Percentiles rank a stretch among this genome's conserved stretches.
These are phyloP conservation scores for Mionectes olivaceus DNA, from an alignment of 2,797 vertebrate genomes.

Conservation along the genomic window DNA sequence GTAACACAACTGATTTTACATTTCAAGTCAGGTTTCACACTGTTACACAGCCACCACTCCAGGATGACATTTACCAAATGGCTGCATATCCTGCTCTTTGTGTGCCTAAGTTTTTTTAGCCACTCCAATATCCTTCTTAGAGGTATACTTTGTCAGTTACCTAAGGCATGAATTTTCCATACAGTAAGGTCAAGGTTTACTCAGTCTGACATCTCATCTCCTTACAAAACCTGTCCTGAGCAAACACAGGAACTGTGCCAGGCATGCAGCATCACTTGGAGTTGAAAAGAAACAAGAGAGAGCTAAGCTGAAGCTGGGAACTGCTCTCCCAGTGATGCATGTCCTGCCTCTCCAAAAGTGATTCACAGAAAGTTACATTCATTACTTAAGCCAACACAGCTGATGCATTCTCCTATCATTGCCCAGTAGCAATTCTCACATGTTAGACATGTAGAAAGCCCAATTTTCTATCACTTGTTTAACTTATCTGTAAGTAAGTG, in stretches of 20 bases:
- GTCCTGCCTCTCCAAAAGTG: not conserved
- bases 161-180: not conserved
- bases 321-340: not conserved
- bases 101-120: not conserved
- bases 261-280: accelerated
- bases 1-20: conserved; percentile 20
- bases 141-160: not conserved
- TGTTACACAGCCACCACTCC: not conserved
- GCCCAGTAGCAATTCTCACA: not conserved
- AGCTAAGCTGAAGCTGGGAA: not conserved
- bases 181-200: not conserved
- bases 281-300: not conserved
- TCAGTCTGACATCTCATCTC: not conserved
- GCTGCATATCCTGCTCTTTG: not conserved
- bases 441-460: not conserved
- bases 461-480: not conserved
- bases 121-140: not conserved
- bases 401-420: accelerated
- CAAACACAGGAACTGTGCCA: not conserved
- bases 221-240: not conserved
- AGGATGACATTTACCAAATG: not conserved
- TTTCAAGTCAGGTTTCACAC: not conserved
- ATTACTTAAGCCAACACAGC: not conserved
- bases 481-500: not conserved
- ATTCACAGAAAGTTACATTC: accelerated